Conservation (phyloP, 2,888 invertebrate genomes). For the Diabrotica balteata region DNA sequence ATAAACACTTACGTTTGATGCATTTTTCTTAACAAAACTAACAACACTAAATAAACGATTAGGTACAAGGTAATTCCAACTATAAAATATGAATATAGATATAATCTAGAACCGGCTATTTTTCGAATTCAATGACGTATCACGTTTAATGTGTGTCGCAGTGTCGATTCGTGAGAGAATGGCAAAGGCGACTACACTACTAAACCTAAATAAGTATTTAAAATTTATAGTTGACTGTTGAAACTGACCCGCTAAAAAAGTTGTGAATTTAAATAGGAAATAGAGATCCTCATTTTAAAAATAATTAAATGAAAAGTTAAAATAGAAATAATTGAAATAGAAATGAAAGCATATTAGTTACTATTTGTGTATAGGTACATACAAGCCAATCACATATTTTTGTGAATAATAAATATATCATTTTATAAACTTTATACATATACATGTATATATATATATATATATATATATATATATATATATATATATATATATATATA, state of each 20-base stretch:
- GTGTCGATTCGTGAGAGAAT: constrained; percentile 1
- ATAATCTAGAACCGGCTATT: constrained; percentile 4
- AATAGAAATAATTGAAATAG: too few relatives aligned
- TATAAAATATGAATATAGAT: constrained; percentile 4
- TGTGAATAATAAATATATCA: too few relatives aligned
- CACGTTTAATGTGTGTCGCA: constrained; percentile 4
- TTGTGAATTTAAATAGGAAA: too few relatives aligned
- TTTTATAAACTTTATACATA: too few relatives aligned
- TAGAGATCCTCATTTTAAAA: too few relatives aligned
- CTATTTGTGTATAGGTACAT: too few relatives aligned
- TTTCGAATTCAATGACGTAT: constrained; percentile 5
- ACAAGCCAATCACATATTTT: too few relatives aligned
- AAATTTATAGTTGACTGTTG: background rate
- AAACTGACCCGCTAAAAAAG: background rate
- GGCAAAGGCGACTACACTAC: background rate
- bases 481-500: too few relatives aligned
- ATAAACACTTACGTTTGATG: background rate
- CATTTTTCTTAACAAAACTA: background rate
- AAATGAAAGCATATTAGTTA: too few relatives aligned
- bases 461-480: too few relatives aligned
- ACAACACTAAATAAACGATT: background rate
- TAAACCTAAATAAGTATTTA: background rate
- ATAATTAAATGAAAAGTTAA: too few relatives aligned
- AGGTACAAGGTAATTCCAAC: background rate
- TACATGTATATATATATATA: too few relatives aligned